phyloP scores from a whole-genome alignment of 2,797 vertebrate species.

The Pantherophis alleghaniensis region DNA sequence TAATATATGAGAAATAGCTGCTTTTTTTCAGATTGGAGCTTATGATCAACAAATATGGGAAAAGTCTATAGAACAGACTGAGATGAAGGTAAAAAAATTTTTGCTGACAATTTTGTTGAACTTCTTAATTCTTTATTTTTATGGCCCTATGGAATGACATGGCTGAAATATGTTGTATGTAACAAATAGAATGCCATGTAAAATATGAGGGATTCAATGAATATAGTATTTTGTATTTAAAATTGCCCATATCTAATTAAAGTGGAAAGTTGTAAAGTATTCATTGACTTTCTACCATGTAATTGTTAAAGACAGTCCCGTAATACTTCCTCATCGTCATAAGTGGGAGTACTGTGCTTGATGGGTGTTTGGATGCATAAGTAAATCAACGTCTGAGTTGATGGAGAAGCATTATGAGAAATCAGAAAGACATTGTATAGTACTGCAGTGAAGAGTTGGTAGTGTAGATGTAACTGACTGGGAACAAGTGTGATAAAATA shows the following conservation, averaged over 20 bases:
- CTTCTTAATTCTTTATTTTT: not conserved
- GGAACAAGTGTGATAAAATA: not conserved
- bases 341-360: not conserved
- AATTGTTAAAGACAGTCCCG: not conserved
- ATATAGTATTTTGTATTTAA: not conserved
- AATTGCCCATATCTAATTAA: not conserved
- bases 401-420: not conserved
- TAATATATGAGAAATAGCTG: not conserved
- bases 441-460: not conserved
- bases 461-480: not conserved
- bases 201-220: not conserved
- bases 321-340: not conserved
- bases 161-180: not conserved
- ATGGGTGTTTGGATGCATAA: not conserved
- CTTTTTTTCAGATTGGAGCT: constrained; percentile 84
- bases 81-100: constrained; percentile 79
- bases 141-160: not conserved
- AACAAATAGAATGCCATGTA: not conserved
- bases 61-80: constrained; percentile 86
- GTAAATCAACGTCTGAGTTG: not conserved
- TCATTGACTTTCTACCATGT: not conserved
- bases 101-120: not conserved
- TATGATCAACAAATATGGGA: constrained; percentile 96
- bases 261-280: not conserved
- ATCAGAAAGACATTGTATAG: not conserved